Conservation (phyloP, 2,113 vertebrate genomes). For the Anhinga rufa region DNA sequence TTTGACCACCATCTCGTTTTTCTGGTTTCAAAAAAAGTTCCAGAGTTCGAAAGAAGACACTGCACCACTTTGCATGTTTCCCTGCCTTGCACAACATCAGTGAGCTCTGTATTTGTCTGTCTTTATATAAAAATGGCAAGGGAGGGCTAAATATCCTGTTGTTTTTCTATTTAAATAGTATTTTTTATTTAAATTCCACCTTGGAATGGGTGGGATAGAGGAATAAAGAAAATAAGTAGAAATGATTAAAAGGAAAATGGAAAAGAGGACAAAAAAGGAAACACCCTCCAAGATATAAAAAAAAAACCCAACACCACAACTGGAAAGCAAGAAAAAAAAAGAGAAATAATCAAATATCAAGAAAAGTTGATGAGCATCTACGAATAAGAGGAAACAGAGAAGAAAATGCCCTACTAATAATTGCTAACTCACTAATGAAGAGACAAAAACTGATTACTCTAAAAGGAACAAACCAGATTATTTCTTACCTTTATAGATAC, state of each 20-base stretch:
- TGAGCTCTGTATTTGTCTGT: background rate
- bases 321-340: background rate
- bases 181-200: too few relatives aligned
- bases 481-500: constrained; percentile 71
- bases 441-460: background rate
- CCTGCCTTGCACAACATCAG: background rate
- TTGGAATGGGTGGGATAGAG: background rate
- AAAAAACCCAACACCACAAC: background rate
- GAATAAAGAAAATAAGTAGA: background rate
- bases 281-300: background rate
- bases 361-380: background rate
- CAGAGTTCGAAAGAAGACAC: background rate
- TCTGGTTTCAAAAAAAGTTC: background rate
- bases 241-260: background rate
- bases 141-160: background rate
- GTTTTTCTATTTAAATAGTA: too few relatives aligned
- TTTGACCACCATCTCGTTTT: background rate
- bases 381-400: background rate
- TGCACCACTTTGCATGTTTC: background rate
- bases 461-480: background rate
- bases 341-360: background rate
- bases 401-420: background rate
- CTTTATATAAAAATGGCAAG: background rate
- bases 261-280: background rate
- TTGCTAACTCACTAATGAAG: background rate